These are phyloP conservation scores for Protophormia terraenovae DNA, from an alignment of 2,888 invertebrate species.

Conservation along the genomic window DNA sequence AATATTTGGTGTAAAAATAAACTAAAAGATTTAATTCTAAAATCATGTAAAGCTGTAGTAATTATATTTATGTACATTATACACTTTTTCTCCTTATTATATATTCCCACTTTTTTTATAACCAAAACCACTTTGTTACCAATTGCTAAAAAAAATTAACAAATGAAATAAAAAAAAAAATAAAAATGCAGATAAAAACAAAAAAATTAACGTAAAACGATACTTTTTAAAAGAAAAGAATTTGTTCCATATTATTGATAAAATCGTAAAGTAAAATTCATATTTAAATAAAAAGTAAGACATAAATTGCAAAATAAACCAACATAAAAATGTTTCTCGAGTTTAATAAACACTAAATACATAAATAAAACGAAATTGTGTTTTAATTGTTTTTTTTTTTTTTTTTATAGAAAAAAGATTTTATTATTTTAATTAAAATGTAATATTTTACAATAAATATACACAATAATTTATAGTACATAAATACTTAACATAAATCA, in stretches of 20 bases:
- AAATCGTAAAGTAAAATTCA: constrained; percentile 47
- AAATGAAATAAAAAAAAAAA: not conserved
- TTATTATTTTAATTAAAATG: not conserved
- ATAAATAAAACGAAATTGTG: constrained; percentile 8
- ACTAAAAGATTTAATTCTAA: too few relatives aligned
- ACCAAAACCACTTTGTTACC: constrained; percentile 12
- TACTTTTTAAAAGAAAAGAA: constrained; percentile 52
- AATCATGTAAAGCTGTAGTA: not conserved
- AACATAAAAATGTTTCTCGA: constrained; percentile 48
- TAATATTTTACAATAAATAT: constrained; percentile 7
- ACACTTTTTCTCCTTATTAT: not conserved
- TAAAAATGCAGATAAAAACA: not conserved
- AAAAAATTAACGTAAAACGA: constrained; percentile 33
- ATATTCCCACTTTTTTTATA: not conserved
- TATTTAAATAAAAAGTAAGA: constrained; percentile 23
- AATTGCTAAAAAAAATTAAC: not conserved
- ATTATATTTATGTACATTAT: not conserved
- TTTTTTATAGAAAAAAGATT: constrained; percentile 1
- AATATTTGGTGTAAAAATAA: too few relatives aligned
- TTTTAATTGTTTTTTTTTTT: too few relatives aligned
- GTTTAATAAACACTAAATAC: constrained; percentile 44
- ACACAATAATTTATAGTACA: not conserved
- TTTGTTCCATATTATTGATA: constrained; percentile 56
- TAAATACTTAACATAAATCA: not conserved
- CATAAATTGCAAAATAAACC: constrained; percentile 41